A percentile compares a stretch with the other conserved stretches of the same genome.
phyloP scores from a whole-genome alignment of 1,140 invertebrate genomes.

The Trypoxylus dichotomus region DNA sequence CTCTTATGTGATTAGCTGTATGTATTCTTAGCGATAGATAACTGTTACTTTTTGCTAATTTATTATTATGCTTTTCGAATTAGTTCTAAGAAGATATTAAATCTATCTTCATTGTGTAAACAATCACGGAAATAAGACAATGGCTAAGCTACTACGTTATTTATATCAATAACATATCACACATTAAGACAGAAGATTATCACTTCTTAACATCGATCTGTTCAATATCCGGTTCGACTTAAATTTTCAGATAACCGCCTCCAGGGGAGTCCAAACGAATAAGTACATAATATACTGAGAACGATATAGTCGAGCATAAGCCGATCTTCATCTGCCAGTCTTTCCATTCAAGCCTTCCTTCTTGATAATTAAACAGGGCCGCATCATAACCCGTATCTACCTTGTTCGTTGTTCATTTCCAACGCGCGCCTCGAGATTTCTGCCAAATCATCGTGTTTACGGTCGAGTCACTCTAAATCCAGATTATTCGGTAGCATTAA shows the following conservation, averaged over 20 bases:
- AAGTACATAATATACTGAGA: background rate
- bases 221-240: background rate
- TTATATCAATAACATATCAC: background rate
- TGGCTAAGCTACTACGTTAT: no score
- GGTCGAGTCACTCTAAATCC: conserved; percentile 31
- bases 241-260: background rate
- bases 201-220: background rate
- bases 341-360: background rate
- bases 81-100: no score
- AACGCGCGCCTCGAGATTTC: conserved; percentile 5
- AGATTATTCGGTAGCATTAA: conserved; percentile 33
- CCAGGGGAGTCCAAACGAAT: background rate
- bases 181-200: background rate
- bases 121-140: no score
- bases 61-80: no score
- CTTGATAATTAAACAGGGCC: background rate
- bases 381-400: background rate
- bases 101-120: no score
- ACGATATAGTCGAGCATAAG: background rate
- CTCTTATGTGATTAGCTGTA: no score
- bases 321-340: background rate
- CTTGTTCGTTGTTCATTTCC: background rate
- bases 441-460: conserved; percentile 36
- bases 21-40: no score
- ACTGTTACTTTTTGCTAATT: no score